Percentiles rank a stretch among this genome's conserved stretches.
Conservation (phyloP, 2,888 invertebrate genomes). For the Macroteleia sp. region DNA sequence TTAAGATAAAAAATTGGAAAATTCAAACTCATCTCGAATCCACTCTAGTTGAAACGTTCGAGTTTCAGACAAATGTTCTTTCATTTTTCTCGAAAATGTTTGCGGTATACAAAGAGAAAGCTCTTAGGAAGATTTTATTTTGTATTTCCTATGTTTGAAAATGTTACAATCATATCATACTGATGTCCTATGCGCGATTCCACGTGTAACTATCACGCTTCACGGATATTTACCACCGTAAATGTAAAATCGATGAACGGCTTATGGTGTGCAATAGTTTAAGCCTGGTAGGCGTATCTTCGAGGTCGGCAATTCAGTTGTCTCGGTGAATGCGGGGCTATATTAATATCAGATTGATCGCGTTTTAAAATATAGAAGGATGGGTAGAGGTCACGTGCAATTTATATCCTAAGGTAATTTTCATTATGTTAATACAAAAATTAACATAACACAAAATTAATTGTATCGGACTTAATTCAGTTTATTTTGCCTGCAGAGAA, state of each 20-base stretch:
- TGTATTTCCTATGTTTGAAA: slow-evolving; percentile 10
- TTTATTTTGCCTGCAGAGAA: too few relatives aligned
- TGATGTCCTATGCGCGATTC: slow-evolving; percentile 72
- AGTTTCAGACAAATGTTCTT: too few relatives aligned
- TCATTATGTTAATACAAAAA: slow-evolving; percentile 51
- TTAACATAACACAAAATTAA: slow-evolving; percentile 12
- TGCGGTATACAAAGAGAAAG: background rate
- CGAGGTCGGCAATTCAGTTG: slow-evolving; percentile 75
- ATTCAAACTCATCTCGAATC: background rate
- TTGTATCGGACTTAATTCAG: too few relatives aligned
- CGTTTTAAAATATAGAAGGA: slow-evolving; percentile 63
- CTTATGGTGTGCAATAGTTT: slow-evolving; percentile 67
- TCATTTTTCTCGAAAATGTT: background rate
- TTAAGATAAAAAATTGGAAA: slow-evolving; percentile 2
- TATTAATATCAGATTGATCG: slow-evolving; percentile 77
- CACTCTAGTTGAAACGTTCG: too few relatives aligned
- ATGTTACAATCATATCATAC: slow-evolving; percentile 43
- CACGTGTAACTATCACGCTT: slow-evolving; percentile 82
- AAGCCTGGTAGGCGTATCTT: slow-evolving; percentile 69
- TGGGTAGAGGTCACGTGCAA: slow-evolving; percentile 60
- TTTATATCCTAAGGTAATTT: slow-evolving; percentile 58
- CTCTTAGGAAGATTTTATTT: slow-evolving; percentile 1
- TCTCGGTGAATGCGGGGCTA: slow-evolving; percentile 66
- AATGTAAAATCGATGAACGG: slow-evolving; percentile 81
- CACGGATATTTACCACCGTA: slow-evolving; percentile 79